phyloP scores from a whole-genome alignment of 2,113 vertebrate species.

The Callionymus lyra region DNA sequence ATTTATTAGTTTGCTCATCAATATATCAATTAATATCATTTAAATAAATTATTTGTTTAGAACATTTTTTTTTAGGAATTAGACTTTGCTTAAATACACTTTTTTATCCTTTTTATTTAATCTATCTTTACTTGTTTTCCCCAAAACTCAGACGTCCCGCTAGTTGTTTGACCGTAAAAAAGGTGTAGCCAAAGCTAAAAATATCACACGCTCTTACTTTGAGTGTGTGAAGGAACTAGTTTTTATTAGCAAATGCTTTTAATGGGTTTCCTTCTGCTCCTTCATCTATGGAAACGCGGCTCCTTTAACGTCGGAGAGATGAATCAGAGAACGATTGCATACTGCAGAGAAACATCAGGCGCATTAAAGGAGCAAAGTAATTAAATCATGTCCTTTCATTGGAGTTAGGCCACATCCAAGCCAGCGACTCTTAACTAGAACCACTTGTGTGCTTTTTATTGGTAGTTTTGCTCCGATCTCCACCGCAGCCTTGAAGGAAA shows the following conservation, averaged over 20 bases:
- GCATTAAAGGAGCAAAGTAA: constrained; percentile 68
- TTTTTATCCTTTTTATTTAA: too few species aligned
- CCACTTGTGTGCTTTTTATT: constrained; percentile 70
- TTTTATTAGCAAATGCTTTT: constrained; percentile 10
- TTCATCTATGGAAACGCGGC: constrained; percentile 21
- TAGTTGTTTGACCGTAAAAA: too few species aligned
- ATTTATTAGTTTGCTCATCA: too few species aligned
- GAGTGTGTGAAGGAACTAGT: constrained; percentile 6
- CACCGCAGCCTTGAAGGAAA: constrained; percentile 50
- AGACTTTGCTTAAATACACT: too few species aligned
- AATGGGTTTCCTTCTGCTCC: constrained; percentile 23
- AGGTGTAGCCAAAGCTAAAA: too few species aligned
- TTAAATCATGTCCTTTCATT: constrained; percentile 73
- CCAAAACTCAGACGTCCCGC: too few species aligned
- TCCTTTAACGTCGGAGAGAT: constrained; percentile 40
- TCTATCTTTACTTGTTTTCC: too few species aligned
- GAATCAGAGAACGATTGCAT: constrained; percentile 63
- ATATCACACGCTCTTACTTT: too few species aligned
- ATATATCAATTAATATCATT: too few species aligned
- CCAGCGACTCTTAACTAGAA: constrained; percentile 61
- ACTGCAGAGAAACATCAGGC: constrained; percentile 60
- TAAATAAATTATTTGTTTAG: too few species aligned
- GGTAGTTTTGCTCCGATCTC: constrained; percentile 59
- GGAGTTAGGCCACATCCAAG: constrained; percentile 67
- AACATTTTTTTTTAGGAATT: too few species aligned